These are phyloP conservation scores for Saguinus midas DNA, from an alignment of 2,113 vertebrate species.

Conservation along the genomic window DNA sequence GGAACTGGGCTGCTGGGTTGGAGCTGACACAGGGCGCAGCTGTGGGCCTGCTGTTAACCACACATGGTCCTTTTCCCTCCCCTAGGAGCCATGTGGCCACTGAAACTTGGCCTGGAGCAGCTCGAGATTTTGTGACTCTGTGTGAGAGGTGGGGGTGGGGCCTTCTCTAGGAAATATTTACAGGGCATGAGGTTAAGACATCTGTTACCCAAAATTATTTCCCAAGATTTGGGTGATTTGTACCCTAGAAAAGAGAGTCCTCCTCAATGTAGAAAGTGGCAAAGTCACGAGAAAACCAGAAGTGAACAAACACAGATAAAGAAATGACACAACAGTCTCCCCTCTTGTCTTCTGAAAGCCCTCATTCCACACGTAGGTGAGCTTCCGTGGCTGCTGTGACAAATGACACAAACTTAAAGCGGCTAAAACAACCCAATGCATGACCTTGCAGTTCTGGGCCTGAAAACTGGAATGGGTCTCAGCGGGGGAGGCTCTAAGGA, in stretches of 20 bases:
- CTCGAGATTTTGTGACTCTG: not conserved
- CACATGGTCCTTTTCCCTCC: fast-evolving
- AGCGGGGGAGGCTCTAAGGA: fast-evolving
- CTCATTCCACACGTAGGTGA: fast-evolving
- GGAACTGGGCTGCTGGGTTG: not conserved
- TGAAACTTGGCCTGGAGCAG: not conserved
- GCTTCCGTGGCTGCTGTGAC: fast-evolving
- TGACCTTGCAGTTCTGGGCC: fast-evolving
- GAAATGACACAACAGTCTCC: not conserved
- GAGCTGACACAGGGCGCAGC: not conserved
- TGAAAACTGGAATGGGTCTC: fast-evolving
- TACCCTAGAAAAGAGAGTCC: not conserved
- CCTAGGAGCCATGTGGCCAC: not conserved
- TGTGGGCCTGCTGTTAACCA: not conserved
- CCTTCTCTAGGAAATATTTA: not conserved
- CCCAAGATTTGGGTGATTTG: not conserved
- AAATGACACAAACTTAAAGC: fast-evolving
- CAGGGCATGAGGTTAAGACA: not conserved
- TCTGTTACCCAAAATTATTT: not conserved
- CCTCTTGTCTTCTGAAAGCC: fast-evolving
- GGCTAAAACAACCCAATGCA: fast-evolving
- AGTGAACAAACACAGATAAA: not conserved
- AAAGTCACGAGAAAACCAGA: not conserved
- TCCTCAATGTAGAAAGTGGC: not conserved
- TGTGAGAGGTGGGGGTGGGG: not conserved